Evolutionary conservation across 2,113 vertebrate genomes (phyloP), one percentile per base, ranked within the genome.

Genomic region (Emydura subglobosa): DNA sequence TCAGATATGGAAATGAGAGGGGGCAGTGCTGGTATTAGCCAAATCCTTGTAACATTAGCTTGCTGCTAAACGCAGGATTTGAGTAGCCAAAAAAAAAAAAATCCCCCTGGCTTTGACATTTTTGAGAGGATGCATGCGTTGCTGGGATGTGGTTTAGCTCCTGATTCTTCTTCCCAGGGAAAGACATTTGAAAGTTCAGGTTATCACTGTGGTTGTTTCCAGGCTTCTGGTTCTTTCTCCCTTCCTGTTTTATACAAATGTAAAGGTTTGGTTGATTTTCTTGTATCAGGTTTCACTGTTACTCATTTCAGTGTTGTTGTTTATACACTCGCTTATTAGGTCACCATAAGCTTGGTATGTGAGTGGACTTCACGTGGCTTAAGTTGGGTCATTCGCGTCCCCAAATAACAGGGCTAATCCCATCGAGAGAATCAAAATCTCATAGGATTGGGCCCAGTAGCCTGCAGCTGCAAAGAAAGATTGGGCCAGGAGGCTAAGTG

Each of bases 1-100:
- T 94, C 78, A 57, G 86, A 17, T 51, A 81, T 72, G 84, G 93
- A 90, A 85, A 94, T 96, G 79, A 88, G 91, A 86, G 88, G 90
- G 82, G 82, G n/a, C 59, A 92, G 79, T 87, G 39, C 34, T 65
- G 88, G 39, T 55, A 80, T 95, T 88, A 94, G 49, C 83, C 39
- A 78, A 83, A 83, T 93, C 51, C 42, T 42, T 53, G 57, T 92
- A 84, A 59, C 88, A 59, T 79, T 72, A 80, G 44, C 78, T 61
- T 87, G 79, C 50, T 59, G 25, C 21, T 86, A 90, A 97, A 92
- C n/a, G 76, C 44, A 47, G 61, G 83, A 96, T 96, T 94, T 57
- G n/a, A 82, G 85, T 88, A 82, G 84, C 47, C 90, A 79, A 85
- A 92, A 10, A 57, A 92, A 10, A 57, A 50, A 57, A 11, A 3